Evolutionary conservation across 2,888 invertebrate genomes (phyloP).

Genomic region (Anodontia alba): DNA sequence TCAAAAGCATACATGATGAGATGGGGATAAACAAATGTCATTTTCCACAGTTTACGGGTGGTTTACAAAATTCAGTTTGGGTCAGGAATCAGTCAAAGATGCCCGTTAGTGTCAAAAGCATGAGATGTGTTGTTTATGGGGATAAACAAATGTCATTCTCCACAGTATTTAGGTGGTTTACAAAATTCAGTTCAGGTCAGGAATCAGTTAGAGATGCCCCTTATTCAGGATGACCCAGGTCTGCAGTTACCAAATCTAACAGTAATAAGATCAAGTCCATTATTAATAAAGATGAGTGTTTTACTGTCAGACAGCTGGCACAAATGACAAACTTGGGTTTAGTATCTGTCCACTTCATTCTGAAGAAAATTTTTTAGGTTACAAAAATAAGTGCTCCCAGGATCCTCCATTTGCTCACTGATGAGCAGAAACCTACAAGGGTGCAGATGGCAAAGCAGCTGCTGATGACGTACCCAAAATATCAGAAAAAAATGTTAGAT

Average conservation of each 20-base stretch:
- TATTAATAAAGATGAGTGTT: constrained; percentile 21
- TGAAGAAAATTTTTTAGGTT: constrained; percentile 17
- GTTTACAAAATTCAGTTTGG: not conserved
- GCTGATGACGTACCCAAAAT: not conserved
- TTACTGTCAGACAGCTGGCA: constrained; percentile 17
- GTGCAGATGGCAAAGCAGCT: not conserved
- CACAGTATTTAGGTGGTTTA: not conserved
- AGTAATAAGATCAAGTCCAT: constrained; percentile 8
- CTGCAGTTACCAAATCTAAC: constrained; percentile 20
- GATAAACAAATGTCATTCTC: not conserved
- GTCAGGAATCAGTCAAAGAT: constrained; percentile 25
- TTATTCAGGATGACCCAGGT: constrained; percentile 11
- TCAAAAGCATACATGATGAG: not conserved
- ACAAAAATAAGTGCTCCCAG: constrained; percentile 7
- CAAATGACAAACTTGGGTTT: constrained; percentile 25
- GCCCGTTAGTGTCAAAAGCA: not conserved
- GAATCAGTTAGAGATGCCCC: constrained; percentile 21
- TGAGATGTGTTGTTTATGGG: not conserved
- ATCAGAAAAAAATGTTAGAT: not conserved
- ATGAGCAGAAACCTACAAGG: not conserved
- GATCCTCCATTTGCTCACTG: not conserved
- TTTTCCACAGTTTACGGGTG: not conserved
- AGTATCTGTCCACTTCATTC: no score
- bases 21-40: not conserved
- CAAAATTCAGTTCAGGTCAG: not conserved